phyloP scores from a whole-genome alignment of 1,140 invertebrate species.

The Trachelipus rathkii region DNA sequence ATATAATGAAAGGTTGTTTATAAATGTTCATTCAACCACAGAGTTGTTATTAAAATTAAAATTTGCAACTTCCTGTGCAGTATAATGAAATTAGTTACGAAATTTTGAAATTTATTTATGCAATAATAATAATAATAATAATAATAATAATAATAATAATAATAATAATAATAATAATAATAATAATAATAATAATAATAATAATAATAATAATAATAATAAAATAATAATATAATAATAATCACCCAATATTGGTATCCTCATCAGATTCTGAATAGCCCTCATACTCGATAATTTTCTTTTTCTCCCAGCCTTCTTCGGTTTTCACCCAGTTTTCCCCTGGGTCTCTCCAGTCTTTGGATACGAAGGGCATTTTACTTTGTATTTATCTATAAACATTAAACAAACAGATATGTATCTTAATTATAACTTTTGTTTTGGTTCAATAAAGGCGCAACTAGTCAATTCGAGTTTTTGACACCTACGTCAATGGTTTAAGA shows the following conservation, averaged over 20 bases:
- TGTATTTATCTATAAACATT: neutral
- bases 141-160: constrained; percentile 7
- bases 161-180: constrained; percentile 9
- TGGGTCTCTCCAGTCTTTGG: constrained; percentile 87
- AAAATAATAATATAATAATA: neutral
- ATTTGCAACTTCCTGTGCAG: too few relatives aligned
- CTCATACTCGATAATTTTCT: constrained; percentile 67
- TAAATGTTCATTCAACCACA: too few relatives aligned
- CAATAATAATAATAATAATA: neutral
- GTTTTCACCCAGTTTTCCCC: constrained; percentile 98
- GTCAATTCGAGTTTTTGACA: neutral
- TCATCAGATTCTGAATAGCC: constrained; percentile 1
- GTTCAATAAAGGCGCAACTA: neutral
- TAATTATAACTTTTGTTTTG: neutral
- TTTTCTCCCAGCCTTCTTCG: constrained; percentile 90
- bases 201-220: constrained; percentile 7
- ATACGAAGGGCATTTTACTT: constrained; percentile 85
- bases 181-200: neutral
- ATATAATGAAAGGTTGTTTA: too few relatives aligned
- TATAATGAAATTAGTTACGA: too few relatives aligned
- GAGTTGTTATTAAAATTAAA: too few relatives aligned
- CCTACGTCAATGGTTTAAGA: neutral
- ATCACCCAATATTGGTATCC: neutral
- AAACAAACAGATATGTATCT: neutral
- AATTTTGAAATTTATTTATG: too few relatives aligned